Base-by-base conservation (phyloP, 2,888 invertebrate species). In the Drosophila meridiana region DNA sequence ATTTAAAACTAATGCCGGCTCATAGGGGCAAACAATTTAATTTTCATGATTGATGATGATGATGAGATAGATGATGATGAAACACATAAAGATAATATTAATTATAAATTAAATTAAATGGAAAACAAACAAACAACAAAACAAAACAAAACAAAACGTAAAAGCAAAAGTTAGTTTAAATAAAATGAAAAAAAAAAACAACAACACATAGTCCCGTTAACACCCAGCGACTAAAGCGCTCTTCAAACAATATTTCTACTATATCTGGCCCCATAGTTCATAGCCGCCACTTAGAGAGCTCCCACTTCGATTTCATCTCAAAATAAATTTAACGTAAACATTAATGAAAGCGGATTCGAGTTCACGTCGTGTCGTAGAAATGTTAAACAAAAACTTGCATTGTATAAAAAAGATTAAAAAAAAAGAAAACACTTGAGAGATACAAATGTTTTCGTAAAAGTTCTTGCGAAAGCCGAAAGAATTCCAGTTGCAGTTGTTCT, bases 401-500 rank as follows among this genome's bases (percentile, higher is more conserved):
- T 83, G 86, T 84, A 88, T 74, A 84, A 83, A 82, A 64, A 73
- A 52, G 4, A 5, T 13, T n/a, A n/a, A n/a, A 20, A 34, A 34
- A 40, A 6, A 7, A 86, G 80, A 80, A 61, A 70, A 55, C 7
- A 20, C 13, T 62, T 9, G 32, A 62, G 38, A 53, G 36, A 20
- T 40, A 32, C 34, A 48, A 26, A 79, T 69, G 73, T 77, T 79
- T 20, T 52, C 36, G 63, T 40, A 38, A 56, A 47, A 34, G 7
- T 42, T 42, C 34, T 53, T 56, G 34, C 38, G 48, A 69, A 67
- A 52, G 56, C 56, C 67, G 59, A 73, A 42, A 73, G 77, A 42
- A 89, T 89, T 87, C 88, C 87, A 89, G 86, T 82, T 87, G 89
- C 89, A 89, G 87, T 84, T 89, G 87, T 87, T 89, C 78, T 81